These are phyloP conservation scores for Physella acuta DNA, from an alignment of 1,140 invertebrate species.

Conservation along the genomic window DNA sequence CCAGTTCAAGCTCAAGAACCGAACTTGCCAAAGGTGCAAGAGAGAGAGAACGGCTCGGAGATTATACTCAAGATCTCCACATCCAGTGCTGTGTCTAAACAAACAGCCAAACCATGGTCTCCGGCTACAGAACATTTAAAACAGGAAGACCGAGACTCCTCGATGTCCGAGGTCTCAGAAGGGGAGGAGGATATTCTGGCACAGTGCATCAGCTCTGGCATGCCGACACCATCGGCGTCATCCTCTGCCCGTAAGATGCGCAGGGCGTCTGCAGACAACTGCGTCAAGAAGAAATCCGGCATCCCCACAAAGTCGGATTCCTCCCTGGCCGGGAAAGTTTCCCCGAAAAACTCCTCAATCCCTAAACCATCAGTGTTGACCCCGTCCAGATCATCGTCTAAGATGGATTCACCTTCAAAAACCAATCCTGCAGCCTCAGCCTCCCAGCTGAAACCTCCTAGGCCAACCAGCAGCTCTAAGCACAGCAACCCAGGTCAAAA, in stretches of 20 bases:
- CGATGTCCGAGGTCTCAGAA: slow-evolving; percentile 56
- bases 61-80: not conserved
- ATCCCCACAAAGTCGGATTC: slow-evolving; percentile 20
- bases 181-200: slow-evolving; percentile 58
- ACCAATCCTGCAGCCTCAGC: slow-evolving; percentile 18
- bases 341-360: not conserved
- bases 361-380: not conserved
- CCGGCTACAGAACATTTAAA: slow-evolving; percentile 13
- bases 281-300: slow-evolving; percentile 44
- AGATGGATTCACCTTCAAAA: slow-evolving; percentile 24
- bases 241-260: slow-evolving; percentile 45
- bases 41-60: not conserved
- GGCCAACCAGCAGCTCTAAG: not conserved
- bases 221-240: slow-evolving; percentile 47
- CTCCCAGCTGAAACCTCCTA: no score
- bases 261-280: slow-evolving; percentile 50
- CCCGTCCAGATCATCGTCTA: slow-evolving; percentile 1
- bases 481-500: not conserved
- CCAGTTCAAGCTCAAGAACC: slow-evolving; percentile 6
- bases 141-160: slow-evolving; percentile 49
- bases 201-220: slow-evolving; percentile 58
- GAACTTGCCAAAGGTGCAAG: not conserved
- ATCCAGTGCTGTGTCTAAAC: not conserved
- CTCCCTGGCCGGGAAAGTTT: not conserved
- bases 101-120: not conserved